Evolutionary conservation across 2,113 vertebrate species (phyloP).

Genomic region (Suricata suricatta): DNA sequence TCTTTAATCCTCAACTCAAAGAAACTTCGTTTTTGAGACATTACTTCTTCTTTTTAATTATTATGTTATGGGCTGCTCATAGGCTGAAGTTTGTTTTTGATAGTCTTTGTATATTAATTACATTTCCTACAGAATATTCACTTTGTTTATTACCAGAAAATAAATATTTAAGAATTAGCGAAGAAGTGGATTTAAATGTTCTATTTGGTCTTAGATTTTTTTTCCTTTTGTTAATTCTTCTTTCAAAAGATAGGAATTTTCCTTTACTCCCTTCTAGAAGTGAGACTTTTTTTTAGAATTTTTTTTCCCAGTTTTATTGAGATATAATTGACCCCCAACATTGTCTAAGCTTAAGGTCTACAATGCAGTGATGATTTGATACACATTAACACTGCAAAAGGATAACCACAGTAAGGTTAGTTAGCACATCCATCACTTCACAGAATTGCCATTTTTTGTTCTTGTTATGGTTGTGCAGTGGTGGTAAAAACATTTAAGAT

Average conservation of each 20-base stretch:
- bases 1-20: conserved; percentile 19
- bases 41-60: conserved; percentile 38
- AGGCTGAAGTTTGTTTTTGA: neutral
- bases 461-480: neutral
- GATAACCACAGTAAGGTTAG: neutral
- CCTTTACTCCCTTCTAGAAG: neutral
- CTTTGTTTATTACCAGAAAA: neutral
- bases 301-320: neutral
- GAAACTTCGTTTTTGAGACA: conserved; percentile 13
- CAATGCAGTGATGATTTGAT: neutral
- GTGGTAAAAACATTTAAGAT: neutral
- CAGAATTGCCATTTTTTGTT: neutral
- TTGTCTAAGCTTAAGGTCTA: neutral
- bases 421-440: neutral
- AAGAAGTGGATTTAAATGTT: conserved; percentile 23
- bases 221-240: neutral
- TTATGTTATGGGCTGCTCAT: neutral
- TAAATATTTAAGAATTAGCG: conserved; percentile 32
- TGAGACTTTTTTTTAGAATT: neutral
- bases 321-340: neutral
- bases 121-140: conserved; percentile 1
- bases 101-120: conserved; percentile 14
- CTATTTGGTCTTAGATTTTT: neutral
- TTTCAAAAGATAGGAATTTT: conserved; percentile 3
- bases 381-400: neutral